Evolutionary conservation across 2,888 invertebrate species (phyloP), one percentile per base, ranked within the genome.

Genomic region (Leucoma salicis): DNA sequence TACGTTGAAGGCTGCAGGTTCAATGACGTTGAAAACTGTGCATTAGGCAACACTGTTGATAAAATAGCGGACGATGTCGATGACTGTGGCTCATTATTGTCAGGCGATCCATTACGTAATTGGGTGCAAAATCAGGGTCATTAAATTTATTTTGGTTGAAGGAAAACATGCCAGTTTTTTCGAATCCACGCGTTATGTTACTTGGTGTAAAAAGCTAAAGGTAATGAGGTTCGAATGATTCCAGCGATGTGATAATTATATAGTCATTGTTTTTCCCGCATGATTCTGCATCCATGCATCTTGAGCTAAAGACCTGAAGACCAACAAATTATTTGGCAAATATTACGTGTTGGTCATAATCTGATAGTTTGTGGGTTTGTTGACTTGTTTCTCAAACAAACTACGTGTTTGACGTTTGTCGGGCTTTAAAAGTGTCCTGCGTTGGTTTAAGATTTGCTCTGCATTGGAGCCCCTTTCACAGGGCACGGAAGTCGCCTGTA

Each of bases 401-500:
- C n/a, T n/a, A n/a, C n/a, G n/a, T n/a, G n/a, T n/a, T n/a, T n/a
- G n/a, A n/a, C n/a, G n/a, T 11, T 15, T 32, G 7, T 8, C n/a
- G 3, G 31, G 14, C 15, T 28, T 15, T 12, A 10, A 12, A 8
- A 14, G 16, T 11, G 3, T 36, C 6, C 27, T 14, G n/a, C 24
- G 15, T 13, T 29, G 13, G 10, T 13, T 29, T 6, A 29, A 13
- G 6, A 29, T 8, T 29, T 14, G 14, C 14, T 14, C 29, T 14
- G 29, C 29, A 3, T 10, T 10, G 5, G 29, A 29, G 14, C 13
- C 29, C 14, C 42, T 6, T 14, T 29, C 14, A 14, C 29, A 29
- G 10, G 29, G 14, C 5, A 29, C 29, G 4, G 29, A 29, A 2
- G 29, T 36, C 2, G 36, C 36, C 15, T 38, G 39, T 8, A 50